These are phyloP conservation scores for Hyles vespertilio DNA, from an alignment of 1,140 invertebrate species.

Conservation along the genomic window DNA sequence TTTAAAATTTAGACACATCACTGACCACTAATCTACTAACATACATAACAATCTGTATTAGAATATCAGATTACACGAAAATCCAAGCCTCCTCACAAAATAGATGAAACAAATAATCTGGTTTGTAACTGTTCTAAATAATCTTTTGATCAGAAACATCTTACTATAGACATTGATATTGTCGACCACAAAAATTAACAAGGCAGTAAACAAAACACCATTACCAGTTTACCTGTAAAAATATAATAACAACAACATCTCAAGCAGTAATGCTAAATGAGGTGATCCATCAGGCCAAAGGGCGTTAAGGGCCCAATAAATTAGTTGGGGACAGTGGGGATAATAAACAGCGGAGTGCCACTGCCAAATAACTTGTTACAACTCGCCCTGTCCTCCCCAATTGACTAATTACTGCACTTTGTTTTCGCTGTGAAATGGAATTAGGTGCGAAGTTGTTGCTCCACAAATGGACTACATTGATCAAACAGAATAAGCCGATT, in stretches of 20 bases:
- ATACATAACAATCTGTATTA: too few species aligned
- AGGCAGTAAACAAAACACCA: too few species aligned
- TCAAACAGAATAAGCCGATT: background rate
- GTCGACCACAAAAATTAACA: too few species aligned
- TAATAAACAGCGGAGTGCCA: slow-evolving; percentile 62
- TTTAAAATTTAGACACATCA: too few species aligned
- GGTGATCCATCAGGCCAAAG: slow-evolving; percentile 64
- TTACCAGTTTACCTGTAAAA: too few species aligned
- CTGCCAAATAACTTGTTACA: slow-evolving; percentile 61
- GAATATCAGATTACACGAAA: too few species aligned
- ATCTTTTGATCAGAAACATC: too few species aligned
- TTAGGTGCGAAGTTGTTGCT: slow-evolving; percentile 25
- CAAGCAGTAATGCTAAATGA: slow-evolving; percentile 67
- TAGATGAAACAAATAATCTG: too few species aligned
- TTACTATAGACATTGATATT: too few species aligned
- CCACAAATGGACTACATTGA: background rate
- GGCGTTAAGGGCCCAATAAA: slow-evolving; percentile 66
- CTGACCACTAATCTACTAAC: too few species aligned
- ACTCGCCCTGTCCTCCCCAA: slow-evolving; percentile 47
- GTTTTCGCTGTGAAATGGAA: slow-evolving; percentile 34
- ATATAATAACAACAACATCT: slow-evolving; percentile 16
- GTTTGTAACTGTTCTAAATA: too few species aligned
- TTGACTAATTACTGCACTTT: slow-evolving; percentile 64
- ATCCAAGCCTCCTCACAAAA: too few species aligned
- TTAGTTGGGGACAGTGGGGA: slow-evolving; percentile 66